Evolutionary conservation across 2,888 invertebrate genomes (phyloP).

Genomic region (Gasteruption jaculator): DNA sequence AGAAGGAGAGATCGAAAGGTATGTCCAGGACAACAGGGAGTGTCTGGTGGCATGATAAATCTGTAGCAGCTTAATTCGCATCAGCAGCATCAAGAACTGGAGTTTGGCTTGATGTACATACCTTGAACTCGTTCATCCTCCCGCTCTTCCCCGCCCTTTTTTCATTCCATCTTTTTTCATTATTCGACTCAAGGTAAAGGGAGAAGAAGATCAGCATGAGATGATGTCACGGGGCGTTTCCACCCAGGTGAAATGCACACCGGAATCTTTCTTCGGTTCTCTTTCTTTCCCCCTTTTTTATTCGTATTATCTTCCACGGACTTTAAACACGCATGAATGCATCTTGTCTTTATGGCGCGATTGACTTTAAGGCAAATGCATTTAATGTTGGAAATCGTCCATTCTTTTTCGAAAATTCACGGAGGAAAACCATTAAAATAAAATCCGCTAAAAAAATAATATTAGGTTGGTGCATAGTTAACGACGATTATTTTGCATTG

Average conservation of each 20-base stretch:
- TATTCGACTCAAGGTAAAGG: constrained; percentile 16
- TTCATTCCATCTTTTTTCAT: constrained; percentile 13
- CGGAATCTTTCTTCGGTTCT: constrained; percentile 21
- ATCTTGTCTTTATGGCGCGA: no score
- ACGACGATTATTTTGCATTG: no score
- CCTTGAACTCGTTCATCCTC: constrained; percentile 20
- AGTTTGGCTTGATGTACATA: constrained; percentile 20
- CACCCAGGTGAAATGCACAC: constrained; percentile 26
- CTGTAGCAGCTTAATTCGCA: constrained; percentile 33
- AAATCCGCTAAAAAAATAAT: no score
- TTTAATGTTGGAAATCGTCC: no score
- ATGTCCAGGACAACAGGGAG: constrained; percentile 24
- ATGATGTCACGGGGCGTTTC: constrained; percentile 35
- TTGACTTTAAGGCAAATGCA: no score
- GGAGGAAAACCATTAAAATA: no score
- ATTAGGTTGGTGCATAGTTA: no score
- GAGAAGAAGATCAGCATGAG: constrained; percentile 20
- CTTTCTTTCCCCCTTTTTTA: constrained; percentile 10
- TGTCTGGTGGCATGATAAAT: constrained; percentile 31
- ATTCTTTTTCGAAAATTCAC: no score
- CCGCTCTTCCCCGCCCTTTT: constrained; percentile 1
- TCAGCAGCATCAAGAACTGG: constrained; percentile 22
- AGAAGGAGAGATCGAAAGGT: constrained; percentile 7
- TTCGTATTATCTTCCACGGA: no score
- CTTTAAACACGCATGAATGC: no score